phyloP scores from a whole-genome alignment of 2,888 invertebrate species.

The Conchocele bisecta region DNA sequence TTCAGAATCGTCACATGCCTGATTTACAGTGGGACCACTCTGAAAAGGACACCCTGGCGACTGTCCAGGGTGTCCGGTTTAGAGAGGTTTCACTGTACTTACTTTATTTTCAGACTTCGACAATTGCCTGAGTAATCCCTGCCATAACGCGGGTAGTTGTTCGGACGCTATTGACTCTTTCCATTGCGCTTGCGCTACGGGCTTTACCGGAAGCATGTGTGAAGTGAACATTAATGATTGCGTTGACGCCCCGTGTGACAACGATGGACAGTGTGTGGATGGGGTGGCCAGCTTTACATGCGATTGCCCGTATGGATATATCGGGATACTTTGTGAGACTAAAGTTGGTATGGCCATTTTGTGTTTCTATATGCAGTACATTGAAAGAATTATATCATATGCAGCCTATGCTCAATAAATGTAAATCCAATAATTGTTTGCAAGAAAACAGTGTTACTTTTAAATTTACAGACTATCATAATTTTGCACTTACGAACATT shows the following conservation, averaged over 20 bases:
- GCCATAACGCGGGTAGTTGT: constrained; percentile 34
- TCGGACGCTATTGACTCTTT: constrained; percentile 19
- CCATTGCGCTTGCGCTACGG: constrained; percentile 26
- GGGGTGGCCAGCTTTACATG: constrained; percentile 14
- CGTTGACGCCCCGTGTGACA: constrained; percentile 23
- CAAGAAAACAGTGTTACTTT: no score
- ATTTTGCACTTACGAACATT: no score
- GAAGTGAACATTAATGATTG: constrained; percentile 39
- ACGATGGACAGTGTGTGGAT: constrained; percentile 31
- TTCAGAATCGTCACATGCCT: no score
- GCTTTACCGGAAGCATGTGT: constrained; percentile 30
- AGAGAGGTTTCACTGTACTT: no score
- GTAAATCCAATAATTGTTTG: no score
- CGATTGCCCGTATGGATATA: constrained; percentile 18
- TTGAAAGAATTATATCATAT: no score
- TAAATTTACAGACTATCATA: no score
- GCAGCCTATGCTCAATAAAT: no score
- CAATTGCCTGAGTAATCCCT: constrained; percentile 33
- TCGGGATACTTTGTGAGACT: constrained; percentile 35
- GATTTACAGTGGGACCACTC: no score
- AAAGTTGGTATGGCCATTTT: constrained; percentile 31
- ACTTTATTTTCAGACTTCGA: constrained; percentile 22
- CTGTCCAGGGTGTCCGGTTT: no score
- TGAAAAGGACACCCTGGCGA: no score
- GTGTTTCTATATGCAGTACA: not conserved